phyloP scores from a whole-genome alignment of 2,888 invertebrate species.

The Pegoplata infirma region DNA sequence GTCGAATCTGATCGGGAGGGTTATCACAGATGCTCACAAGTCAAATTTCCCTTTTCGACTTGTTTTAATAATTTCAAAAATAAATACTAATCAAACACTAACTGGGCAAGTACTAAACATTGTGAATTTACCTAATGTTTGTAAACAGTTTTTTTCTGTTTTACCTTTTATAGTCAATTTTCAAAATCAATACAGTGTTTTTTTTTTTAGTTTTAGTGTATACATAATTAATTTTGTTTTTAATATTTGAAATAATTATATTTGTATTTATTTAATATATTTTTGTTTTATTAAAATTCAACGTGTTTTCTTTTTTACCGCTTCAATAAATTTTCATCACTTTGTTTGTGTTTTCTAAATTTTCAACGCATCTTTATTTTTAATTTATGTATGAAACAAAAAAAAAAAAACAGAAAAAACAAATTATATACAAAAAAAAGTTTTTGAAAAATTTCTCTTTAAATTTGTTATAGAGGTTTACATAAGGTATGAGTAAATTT shows the following conservation, averaged over 20 bases:
- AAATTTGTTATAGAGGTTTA: not conserved
- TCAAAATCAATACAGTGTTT: slow-evolving; percentile 4
- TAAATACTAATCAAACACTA: too few species aligned
- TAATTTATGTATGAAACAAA: not conserved
- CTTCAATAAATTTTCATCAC: slow-evolving; percentile 9
- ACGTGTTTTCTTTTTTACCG: slow-evolving; percentile 39
- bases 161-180: slow-evolving; percentile 6
- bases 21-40: too few species aligned
- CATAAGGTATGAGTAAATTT: slow-evolving; percentile 13
- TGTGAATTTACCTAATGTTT: too few species aligned
- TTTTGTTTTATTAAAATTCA: slow-evolving; percentile 11
- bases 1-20: too few species aligned
- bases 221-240: not conserved
- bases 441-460: not conserved
- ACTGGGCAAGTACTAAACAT: too few species aligned
- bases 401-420: not conserved
- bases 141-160: slow-evolving; percentile 1
- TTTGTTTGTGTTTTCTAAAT: not conserved
- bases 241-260: slow-evolving; percentile 1
- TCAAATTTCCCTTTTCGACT: too few species aligned
- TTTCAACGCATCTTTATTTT: slow-evolving; percentile 1
- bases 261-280: slow-evolving; percentile 53
- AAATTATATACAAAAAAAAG: not conserved
- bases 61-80: too few species aligned
- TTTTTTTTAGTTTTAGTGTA: slow-evolving; percentile 2